Conservation (phyloP, 2,113 vertebrate genomes). For the Varanus salvator region DNA sequence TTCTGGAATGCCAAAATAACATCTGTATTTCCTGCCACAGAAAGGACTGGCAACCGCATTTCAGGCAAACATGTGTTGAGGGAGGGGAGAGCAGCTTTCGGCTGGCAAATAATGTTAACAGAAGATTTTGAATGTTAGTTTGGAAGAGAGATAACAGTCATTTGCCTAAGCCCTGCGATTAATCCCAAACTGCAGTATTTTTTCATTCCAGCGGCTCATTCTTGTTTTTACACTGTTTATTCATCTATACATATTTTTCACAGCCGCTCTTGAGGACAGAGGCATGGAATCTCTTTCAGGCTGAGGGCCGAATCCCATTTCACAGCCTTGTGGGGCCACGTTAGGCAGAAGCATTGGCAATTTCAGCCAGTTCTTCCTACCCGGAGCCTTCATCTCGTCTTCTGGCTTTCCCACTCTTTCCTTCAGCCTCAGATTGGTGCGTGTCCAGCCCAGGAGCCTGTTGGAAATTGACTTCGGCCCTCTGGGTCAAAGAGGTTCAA, state of each 20-base stretch:
- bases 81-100: constrained; percentile 44
- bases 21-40: constrained; percentile 77
- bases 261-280: neutral
- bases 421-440: too few relatives aligned
- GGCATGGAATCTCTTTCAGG: too few relatives aligned
- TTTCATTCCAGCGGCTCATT: neutral
- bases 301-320: too few relatives aligned
- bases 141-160: constrained; percentile 25
- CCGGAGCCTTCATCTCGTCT: too few relatives aligned
- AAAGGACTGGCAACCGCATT: constrained; percentile 73
- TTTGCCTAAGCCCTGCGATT: neutral
- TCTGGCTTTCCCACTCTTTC: too few relatives aligned
- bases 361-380: too few relatives aligned
- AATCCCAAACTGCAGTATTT: neutral
- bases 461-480: too few relatives aligned
- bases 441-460: too few relatives aligned
- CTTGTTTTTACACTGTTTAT: neutral
- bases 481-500: too few relatives aligned
- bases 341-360: too few relatives aligned
- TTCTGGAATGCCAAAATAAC: constrained; percentile 80
- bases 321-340: too few relatives aligned
- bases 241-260: neutral
- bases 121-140: constrained; percentile 44
- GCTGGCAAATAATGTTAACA: constrained; percentile 58
- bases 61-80: constrained; percentile 46